Percentiles rank a stretch among this genome's conserved stretches.
These are phyloP conservation scores for Embidobia sp. DNA, from an alignment of 2,888 invertebrate species.

Conservation along the genomic window DNA sequence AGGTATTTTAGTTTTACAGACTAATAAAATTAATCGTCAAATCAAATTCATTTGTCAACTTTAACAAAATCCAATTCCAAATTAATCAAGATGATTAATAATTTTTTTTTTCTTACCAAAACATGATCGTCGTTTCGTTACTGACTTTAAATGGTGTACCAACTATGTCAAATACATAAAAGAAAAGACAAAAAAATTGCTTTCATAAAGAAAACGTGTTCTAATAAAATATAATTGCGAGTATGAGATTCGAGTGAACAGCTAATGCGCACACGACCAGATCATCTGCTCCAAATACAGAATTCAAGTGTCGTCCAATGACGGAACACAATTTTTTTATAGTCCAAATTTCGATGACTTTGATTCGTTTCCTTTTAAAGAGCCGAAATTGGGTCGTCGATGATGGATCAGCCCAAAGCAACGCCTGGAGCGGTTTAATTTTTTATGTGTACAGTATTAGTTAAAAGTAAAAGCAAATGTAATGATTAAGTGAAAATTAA, in stretches of 20 bases:
- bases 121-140: constrained; percentile 25
- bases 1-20: too few relatives aligned
- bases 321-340: too few relatives aligned
- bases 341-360: constrained; percentile 19
- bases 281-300: constrained; percentile 31
- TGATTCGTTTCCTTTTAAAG: constrained; percentile 1
- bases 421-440: constrained; percentile 66
- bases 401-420: constrained; percentile 72
- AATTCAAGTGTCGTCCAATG: constrained; percentile 9
- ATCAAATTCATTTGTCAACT: too few relatives aligned
- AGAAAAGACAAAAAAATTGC: neutral
- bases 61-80: too few relatives aligned
- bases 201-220: constrained; percentile 2
- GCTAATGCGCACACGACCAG: constrained; percentile 36
- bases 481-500: too few relatives aligned
- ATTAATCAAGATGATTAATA: too few relatives aligned
- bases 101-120: neutral
- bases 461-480: too few relatives aligned
- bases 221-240: constrained; percentile 6
- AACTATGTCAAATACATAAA: too few relatives aligned
- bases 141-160: too few relatives aligned
- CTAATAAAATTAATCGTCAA: too few relatives aligned
- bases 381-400: constrained; percentile 15
- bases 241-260: constrained; percentile 18
- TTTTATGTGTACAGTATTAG: neutral